phyloP scores from a whole-genome alignment of 2,888 invertebrate genomes.

The Monoplex corrugatus region DNA sequence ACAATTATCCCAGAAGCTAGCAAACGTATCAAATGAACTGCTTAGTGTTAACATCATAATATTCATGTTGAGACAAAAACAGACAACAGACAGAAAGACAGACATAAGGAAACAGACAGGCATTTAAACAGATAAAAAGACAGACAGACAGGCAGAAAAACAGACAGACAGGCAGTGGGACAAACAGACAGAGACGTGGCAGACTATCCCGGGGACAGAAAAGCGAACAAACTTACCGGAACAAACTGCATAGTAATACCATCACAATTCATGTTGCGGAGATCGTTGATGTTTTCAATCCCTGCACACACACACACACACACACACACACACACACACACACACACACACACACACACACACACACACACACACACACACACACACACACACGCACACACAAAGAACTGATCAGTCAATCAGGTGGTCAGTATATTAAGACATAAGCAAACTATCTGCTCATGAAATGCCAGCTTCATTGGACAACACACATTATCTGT shows the following conservation, averaged over 20 bases:
- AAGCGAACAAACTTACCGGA: constrained; percentile 40
- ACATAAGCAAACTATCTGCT: too few relatives aligned
- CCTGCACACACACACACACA: constrained; percentile 37
- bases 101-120: not conserved
- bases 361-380: not conserved
- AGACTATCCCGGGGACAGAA: too few relatives aligned
- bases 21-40: too few relatives aligned
- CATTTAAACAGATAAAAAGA: not conserved
- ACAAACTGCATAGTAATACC: constrained; percentile 49
- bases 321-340: constrained; percentile 19
- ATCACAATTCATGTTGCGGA: constrained; percentile 46
- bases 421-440: too few relatives aligned
- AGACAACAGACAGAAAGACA: not conserved
- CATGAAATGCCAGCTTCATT: too few relatives aligned
- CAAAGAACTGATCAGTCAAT: too few relatives aligned
- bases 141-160: not conserved
- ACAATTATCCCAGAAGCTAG: too few relatives aligned
- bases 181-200: too few relatives aligned
- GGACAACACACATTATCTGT: too few relatives aligned
- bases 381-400: not conserved
- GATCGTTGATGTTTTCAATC: constrained; percentile 44
- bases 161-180: not conserved
- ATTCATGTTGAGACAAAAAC: too few relatives aligned
- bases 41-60: too few relatives aligned
- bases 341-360: constrained; percentile 9